Evolutionary conservation across 2,888 invertebrate species (phyloP).

Genomic region (Erebia ligea): DNA sequence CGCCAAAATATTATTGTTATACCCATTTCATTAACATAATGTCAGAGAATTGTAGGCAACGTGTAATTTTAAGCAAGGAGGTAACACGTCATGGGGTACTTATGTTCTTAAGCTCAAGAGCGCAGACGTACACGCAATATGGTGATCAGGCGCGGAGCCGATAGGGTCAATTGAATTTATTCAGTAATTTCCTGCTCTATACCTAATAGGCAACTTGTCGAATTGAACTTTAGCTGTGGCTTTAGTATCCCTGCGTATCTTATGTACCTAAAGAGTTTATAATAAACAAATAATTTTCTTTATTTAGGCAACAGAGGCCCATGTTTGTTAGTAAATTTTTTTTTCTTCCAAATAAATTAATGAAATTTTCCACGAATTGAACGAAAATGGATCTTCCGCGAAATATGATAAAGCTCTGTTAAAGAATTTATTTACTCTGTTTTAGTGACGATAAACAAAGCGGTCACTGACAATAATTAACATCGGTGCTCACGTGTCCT

Average conservation of each 20-base stretch:
- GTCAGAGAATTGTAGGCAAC: background rate
- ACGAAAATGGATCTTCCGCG: too few relatives aligned
- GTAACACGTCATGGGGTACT: conserved; percentile 9
- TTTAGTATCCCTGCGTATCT: background rate
- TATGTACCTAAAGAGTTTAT: too few relatives aligned
- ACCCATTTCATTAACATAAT: conserved; percentile 13
- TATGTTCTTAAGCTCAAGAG: conserved; percentile 13
- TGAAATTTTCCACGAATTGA: too few relatives aligned
- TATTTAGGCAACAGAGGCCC: too few relatives aligned
- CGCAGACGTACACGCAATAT: conserved; percentile 14
- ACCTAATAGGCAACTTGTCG: conserved; percentile 60
- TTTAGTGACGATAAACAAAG: too few relatives aligned
- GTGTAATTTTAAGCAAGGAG: conserved; percentile 20
- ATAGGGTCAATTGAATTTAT: conserved; percentile 27
- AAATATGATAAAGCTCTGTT: too few relatives aligned
- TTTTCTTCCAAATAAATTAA: too few relatives aligned
- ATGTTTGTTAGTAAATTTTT: too few relatives aligned
- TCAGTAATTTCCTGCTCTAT: conserved; percentile 69
- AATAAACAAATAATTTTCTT: too few relatives aligned
- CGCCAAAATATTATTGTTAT: conserved; percentile 1
- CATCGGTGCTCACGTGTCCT: too few relatives aligned
- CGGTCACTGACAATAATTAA: too few relatives aligned
- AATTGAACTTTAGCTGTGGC: conserved; percentile 53
- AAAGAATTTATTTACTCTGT: too few relatives aligned
- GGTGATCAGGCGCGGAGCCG: conserved; percentile 16